A percentile compares a stretch with the other conserved stretches of the same genome.
These are phyloP conservation scores for Zosterops hypoxanthus DNA, from an alignment of 2,113 vertebrate species.

Conservation along the genomic window DNA sequence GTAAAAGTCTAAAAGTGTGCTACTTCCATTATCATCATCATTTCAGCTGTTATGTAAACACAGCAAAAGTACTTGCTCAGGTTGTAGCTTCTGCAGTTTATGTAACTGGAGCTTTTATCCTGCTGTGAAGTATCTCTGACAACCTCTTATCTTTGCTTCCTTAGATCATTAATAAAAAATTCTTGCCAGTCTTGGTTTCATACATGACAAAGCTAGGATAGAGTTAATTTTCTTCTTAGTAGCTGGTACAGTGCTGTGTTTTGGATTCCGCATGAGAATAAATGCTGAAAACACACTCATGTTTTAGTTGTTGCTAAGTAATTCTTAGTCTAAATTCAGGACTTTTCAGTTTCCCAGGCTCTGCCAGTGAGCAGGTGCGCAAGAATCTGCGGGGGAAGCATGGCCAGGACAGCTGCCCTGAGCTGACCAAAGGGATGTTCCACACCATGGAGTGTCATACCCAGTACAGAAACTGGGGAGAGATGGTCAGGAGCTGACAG, in stretches of 20 bases:
- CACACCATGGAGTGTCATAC: rapidly evolving
- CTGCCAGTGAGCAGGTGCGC: neutral
- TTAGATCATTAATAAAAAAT: neutral
- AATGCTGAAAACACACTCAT: neutral
- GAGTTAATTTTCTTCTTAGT: neutral
- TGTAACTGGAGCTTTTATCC: neutral
- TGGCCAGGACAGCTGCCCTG: neutral
- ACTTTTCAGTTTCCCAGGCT: neutral
- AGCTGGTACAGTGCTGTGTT: neutral
- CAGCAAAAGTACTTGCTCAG: neutral
- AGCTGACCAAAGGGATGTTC: neutral
- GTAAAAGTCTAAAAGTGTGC: neutral
- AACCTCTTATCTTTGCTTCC: neutral
- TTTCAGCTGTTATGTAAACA: neutral
- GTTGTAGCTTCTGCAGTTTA: neutral
- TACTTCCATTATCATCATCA: neutral
- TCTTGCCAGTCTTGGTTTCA: neutral
- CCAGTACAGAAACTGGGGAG: neutral
- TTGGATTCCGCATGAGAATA: neutral
- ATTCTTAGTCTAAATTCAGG: neutral
- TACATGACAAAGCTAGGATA: neutral
- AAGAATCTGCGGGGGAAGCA: neutral
- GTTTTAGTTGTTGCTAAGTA: neutral
- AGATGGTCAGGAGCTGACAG: neutral
- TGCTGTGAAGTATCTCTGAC: neutral